Evolutionary conservation across 2,113 vertebrate species (phyloP), one percentile per base, ranked within the genome.

Genomic region (Leptobrachium leishanense): DNA sequence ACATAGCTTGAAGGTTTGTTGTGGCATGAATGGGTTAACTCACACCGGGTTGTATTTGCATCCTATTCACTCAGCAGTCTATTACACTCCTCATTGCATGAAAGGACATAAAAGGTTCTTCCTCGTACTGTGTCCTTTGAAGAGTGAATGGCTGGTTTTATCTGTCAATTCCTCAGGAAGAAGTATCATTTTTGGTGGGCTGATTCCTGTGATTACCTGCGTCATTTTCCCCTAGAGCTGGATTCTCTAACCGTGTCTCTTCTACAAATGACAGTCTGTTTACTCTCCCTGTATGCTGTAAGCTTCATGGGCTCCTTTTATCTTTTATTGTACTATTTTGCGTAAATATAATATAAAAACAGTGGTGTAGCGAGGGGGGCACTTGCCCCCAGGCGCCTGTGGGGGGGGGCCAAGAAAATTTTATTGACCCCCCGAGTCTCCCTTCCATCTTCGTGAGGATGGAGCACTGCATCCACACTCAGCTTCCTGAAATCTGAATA

Each of bases 61-160:
- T 5, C 69, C 50, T 43, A 62, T 57, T 44, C 41, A 9, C 41
- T 63, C 64, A 74, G 43, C 77, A 55, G 71, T 62, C 71, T 42
- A 74, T 81, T 74, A 81, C 43, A 50, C 42, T 39, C 43, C 50
- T 63, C 55, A 43, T 46, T 74, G 78, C 78, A 59, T 80, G 41
- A 74, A 68, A 65, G 71, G 43, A 74, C 78, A 68, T 74, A 74
- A 46, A 74, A 74, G 78, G 43, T 20, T 80, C 15, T 43, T 43
- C 59, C 57, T 68, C 42, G 46, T 65, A 20, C 6, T 41, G 42
- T 59, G 65, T 31, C 68, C 72, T 81, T 74, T 81, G 72, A 81
- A 81, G 78, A 74, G 78, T 73, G 70, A 79, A 73, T 59, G 64
- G 42, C 67, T 81, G 53, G 50, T 81, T 81, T 81, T 62, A 74